Evolutionary conservation across 1,140 invertebrate genomes (phyloP).

Genomic region (Zaprionus kolodkinae): DNA sequence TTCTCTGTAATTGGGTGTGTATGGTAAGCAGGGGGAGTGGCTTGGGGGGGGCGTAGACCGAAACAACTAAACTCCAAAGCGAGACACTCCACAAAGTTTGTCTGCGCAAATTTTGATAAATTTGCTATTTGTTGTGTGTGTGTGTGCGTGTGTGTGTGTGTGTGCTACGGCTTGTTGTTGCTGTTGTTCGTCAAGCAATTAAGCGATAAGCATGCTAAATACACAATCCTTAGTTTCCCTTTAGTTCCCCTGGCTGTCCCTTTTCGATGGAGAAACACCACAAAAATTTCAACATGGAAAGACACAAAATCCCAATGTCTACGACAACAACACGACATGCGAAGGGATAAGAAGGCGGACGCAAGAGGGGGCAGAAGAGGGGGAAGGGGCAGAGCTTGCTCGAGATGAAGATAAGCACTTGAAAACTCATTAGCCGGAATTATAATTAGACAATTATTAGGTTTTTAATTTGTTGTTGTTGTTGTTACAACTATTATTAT

Average conservation of each 20-base stretch:
- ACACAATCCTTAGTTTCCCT: slow-evolving; percentile 35
- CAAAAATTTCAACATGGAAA: slow-evolving; percentile 59
- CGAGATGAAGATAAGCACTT: slow-evolving; percentile 71
- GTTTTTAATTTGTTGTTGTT: slow-evolving; percentile 61
- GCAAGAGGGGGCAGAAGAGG: background rate
- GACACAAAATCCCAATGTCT: slow-evolving; percentile 50
- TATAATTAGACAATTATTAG: slow-evolving; percentile 79
- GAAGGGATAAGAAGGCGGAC: slow-evolving; percentile 7
- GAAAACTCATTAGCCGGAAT: slow-evolving; percentile 79
- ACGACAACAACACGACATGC: slow-evolving; percentile 16
- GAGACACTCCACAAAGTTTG: slow-evolving; percentile 37
- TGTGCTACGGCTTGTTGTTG: slow-evolving; percentile 34
- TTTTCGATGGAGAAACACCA: slow-evolving; percentile 20
- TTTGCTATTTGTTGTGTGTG: slow-evolving; percentile 39
- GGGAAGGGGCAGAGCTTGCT: slow-evolving; percentile 1
- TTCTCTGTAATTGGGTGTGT: background rate
- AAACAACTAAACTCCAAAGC: slow-evolving; percentile 6
- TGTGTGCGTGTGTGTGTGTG: slow-evolving; percentile 3
- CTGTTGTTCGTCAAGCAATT: slow-evolving; percentile 64
- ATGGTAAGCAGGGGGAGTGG: background rate
- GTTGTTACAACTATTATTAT: slow-evolving; percentile 11
- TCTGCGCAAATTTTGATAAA: slow-evolving; percentile 46
- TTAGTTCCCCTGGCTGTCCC: background rate
- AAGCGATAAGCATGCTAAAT: slow-evolving; percentile 77
- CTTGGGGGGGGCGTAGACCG: background rate